A percentile compares a stretch with the other conserved stretches of the same genome.
Evolutionary conservation across 2,888 invertebrate genomes (phyloP).

Genomic region (Conops quadrifasciatus): DNA sequence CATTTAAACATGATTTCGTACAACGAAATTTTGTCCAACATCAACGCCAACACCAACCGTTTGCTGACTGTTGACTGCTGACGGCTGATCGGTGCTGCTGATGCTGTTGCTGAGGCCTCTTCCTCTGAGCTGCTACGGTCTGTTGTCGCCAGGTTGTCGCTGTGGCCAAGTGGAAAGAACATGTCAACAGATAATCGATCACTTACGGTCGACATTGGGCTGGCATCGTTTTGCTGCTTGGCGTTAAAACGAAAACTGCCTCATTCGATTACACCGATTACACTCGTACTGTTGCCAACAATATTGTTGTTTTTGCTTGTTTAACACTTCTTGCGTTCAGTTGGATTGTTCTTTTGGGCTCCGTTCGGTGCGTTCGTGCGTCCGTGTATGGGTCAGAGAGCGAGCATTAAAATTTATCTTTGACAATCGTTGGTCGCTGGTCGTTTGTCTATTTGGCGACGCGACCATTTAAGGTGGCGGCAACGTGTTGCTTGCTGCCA

Average conservation of each 20-base stretch:
- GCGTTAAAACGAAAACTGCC: not conserved
- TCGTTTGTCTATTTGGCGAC: not conserved
- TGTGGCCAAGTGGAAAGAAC: not conserved
- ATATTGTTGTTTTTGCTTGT: not conserved
- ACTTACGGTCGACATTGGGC: not conserved
- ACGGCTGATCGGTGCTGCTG: too few relatives aligned
- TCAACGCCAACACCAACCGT: not conserved
- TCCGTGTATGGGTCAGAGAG: not conserved
- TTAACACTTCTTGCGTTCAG: not conserved
- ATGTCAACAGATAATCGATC: slow-evolving; percentile 23
- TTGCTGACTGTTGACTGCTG: too few relatives aligned
- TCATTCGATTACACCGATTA: not conserved
- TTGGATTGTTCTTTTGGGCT: not conserved
- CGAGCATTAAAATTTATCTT: not conserved
- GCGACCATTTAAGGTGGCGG: slow-evolving; percentile 25
- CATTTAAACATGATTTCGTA: slow-evolving; percentile 17
- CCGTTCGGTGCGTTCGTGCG: not conserved
- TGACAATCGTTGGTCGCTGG: not conserved
- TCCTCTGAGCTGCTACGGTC: not conserved
- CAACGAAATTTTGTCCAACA: slow-evolving; percentile 13
- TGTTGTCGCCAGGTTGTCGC: not conserved
- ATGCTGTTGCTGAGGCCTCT: not conserved
- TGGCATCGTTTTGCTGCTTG: not conserved
- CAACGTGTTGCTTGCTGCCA: not conserved
- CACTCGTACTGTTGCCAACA: slow-evolving; percentile 3